Conservation (phyloP, 2,888 invertebrate species). For the Patella pellucida region DNA sequence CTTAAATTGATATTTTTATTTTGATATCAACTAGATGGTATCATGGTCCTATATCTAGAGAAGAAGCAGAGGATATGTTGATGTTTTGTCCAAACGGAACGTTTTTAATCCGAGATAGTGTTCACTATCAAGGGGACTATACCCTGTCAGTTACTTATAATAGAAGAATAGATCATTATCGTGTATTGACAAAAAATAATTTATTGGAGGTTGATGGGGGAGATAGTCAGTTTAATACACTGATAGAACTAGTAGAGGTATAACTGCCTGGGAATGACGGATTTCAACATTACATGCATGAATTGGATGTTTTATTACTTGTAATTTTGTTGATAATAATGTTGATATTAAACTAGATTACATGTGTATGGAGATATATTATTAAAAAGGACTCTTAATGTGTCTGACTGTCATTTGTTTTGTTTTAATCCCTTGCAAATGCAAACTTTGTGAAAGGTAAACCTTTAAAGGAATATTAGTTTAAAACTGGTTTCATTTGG, state of each 20-base stretch:
- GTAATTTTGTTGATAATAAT: too few species aligned
- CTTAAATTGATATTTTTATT: too few species aligned
- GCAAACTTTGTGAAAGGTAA: too few species aligned
- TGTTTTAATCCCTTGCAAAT: too few species aligned
- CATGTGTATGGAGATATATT: too few species aligned
- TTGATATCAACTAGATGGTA: constrained; percentile 83
- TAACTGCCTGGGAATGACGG: neutral
- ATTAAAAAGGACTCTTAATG: too few species aligned
- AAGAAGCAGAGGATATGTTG: constrained; percentile 92
- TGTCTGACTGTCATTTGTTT: too few species aligned
- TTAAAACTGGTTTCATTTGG: too few species aligned
- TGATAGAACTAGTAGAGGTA: constrained; percentile 93
- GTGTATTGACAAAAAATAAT: constrained; percentile 86
- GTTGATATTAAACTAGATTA: too few species aligned
- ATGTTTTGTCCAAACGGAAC: constrained; percentile 81
- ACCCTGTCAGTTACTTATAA: constrained; percentile 92
- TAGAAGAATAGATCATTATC: constrained; percentile 92
- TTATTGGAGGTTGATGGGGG: constrained; percentile 89
- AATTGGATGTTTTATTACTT: too few species aligned
- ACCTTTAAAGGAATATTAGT: too few species aligned
- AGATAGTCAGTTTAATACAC: constrained; percentile 96
- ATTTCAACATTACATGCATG: too few species aligned
- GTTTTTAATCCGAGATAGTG: constrained; percentile 97
- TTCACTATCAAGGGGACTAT: constrained; percentile 96
- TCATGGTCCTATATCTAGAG: constrained; percentile 95